phyloP scores from a whole-genome alignment of 2,113 vertebrate species.

The Cygnus buccinator region DNA sequence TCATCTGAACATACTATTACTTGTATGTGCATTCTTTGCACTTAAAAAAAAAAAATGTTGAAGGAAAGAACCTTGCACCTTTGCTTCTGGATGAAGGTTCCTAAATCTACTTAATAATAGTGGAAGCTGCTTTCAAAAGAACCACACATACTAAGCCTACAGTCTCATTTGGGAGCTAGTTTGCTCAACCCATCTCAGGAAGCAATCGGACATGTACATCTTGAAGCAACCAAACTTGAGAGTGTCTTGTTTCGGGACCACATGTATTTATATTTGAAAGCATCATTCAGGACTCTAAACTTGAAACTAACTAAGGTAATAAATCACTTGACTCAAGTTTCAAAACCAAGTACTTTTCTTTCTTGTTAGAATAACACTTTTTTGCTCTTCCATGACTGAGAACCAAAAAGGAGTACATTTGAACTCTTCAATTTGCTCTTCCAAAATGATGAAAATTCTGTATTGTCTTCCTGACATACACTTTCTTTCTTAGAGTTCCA shows the following conservation, averaged over 20 bases:
- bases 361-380: not conserved
- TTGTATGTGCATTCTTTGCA: not conserved
- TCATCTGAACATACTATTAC: not conserved
- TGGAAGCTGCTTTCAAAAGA: not conserved
- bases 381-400: not conserved
- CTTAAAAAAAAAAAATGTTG: rapidly evolving
- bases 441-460: not conserved
- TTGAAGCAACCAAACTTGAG: rapidly evolving
- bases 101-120: not conserved
- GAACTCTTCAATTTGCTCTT: not conserved
- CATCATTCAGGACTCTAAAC: not conserved
- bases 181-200: not conserved
- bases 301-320: not conserved
- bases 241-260: not conserved
- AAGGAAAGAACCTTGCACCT: not conserved
- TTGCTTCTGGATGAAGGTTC: not conserved
- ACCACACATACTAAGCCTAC: not conserved
- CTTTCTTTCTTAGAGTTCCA: not conserved
- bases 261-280: not conserved
- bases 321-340: not conserved
- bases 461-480: not conserved
- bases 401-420: not conserved
- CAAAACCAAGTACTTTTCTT: not conserved
- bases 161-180: not conserved
- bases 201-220: not conserved